phyloP scores from a whole-genome alignment of 2,888 invertebrate species.

The Chaetoderma sp. region DNA sequence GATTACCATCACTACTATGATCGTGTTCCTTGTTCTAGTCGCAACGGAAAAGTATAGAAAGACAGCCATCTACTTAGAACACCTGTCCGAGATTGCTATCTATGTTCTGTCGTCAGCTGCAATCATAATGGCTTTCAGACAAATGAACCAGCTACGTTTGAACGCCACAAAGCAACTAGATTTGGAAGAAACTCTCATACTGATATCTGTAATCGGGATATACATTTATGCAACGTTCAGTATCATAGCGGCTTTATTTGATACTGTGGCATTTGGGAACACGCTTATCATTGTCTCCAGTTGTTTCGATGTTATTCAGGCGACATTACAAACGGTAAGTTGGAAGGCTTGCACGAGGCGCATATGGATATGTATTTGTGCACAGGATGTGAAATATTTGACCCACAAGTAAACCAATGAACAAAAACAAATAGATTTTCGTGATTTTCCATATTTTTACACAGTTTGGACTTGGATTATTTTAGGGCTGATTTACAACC shows the following conservation, averaged over 20 bases:
- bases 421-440: no score
- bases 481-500: no score
- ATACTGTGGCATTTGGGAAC: conserved; percentile 81
- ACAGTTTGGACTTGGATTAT: no score
- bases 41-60: conserved; percentile 79
- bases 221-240: conserved; percentile 94
- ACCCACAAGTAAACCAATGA: no score
- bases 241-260: conserved; percentile 89
- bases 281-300: conserved; percentile 91
- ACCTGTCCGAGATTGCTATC: conserved; percentile 87
- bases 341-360: no score
- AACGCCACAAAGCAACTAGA: conserved; percentile 25
- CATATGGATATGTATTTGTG: no score
- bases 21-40: conserved; percentile 94
- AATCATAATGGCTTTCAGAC: conserved; percentile 85
- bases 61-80: conserved; percentile 89
- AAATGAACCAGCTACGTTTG: conserved; percentile 74
- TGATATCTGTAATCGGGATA: conserved; percentile 91
- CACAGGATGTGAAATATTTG: no score
- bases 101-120: conserved; percentile 89
- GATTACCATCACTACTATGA: conserved; percentile 76
- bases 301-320: conserved; percentile 87
- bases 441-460: no score
- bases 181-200: conserved; percentile 75
- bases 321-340: conserved; percentile 90